These are phyloP conservation scores for Megalops atlanticus DNA, from an alignment of 2,113 vertebrate species.

Conservation along the genomic window DNA sequence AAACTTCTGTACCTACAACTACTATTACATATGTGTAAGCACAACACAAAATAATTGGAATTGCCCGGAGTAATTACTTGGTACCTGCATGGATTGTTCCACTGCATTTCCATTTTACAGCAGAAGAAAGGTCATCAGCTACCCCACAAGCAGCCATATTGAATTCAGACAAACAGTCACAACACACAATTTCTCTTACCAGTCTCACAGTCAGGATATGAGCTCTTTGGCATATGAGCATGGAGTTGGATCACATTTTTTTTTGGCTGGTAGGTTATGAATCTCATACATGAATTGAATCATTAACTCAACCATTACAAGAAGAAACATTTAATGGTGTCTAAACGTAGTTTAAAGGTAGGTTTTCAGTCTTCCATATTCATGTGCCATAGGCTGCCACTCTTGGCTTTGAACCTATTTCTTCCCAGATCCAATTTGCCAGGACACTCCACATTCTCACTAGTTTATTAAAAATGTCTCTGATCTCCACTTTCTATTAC, in stretches of 20 bases:
- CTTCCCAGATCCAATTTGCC: slow-evolving; percentile 22
- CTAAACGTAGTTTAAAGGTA: slow-evolving; percentile 16
- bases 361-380: slow-evolving; percentile 13
- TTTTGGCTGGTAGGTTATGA: neutral
- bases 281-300: slow-evolving; percentile 16
- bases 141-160: too few relatives aligned
- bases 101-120: too few relatives aligned
- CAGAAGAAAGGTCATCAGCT: too few relatives aligned
- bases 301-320: neutral
- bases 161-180: too few relatives aligned
- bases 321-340: neutral
- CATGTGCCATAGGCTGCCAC: slow-evolving; percentile 9
- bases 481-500: slow-evolving; percentile 33
- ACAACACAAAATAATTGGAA: too few relatives aligned
- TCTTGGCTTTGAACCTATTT: slow-evolving; percentile 9
- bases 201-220: too few relatives aligned
- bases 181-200: too few relatives aligned
- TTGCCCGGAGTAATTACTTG: too few relatives aligned
- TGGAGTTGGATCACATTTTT: neutral
- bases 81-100: too few relatives aligned
- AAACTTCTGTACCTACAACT: too few relatives aligned
- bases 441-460: slow-evolving; percentile 7
- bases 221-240: neutral
- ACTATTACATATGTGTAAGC: too few relatives aligned
- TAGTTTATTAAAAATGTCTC: slow-evolving; percentile 33